Evolutionary conservation across 2,797 vertebrate genomes (phyloP), one percentile per base, ranked within the genome.

Genomic region (Mus caroli): DNA sequence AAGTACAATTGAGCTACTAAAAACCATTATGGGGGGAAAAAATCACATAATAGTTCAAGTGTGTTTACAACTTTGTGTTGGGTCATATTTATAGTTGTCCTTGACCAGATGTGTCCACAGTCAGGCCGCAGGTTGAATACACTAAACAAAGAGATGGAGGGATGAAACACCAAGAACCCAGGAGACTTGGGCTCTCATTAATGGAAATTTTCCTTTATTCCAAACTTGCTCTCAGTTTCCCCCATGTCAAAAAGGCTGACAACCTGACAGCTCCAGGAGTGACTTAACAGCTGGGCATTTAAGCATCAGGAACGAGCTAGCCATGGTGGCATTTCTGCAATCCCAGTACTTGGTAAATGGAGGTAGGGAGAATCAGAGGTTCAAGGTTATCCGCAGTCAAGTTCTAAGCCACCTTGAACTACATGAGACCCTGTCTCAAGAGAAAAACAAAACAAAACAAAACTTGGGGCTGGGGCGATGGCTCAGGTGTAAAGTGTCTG

Each of bases 171-270:
- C 31, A 43, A 69, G 56, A 54, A 71, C 40, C 58, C 31, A 28
- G 60, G 56, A 78, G 14, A 26, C 71, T 69, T 24, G 15, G 22
- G 3, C 3, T 43, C 8, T 86, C 24, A 1, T 22, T 92, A 50
- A 88, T 26, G 9, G 22, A 94, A 73, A 92, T 64, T 78, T 77
- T 6, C n/a, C 10, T n/a, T 46, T 73, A 64, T 28, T 46, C 64
- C 13, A 77, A 71, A 31, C 80, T 90, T 52, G 37, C 73, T 46
- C 88, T 91, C 71, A 52, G 73, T 92, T 91, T 94, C 77, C 54
- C 54, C 11, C n/a, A 73, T 69, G 77, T 62, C 54, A 26, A 17
- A 4, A 46, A 62, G 52, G 24, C 1, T 17, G 50, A 31, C 73
- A 80, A 85, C 28, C 52, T n/a, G 60, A 54, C 14, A 11, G 31